A percentile compares a stretch with the other conserved stretches of the same genome.
phyloP scores from a whole-genome alignment of 2,797 vertebrate genomes.

The Heterohyrax brucei region DNA sequence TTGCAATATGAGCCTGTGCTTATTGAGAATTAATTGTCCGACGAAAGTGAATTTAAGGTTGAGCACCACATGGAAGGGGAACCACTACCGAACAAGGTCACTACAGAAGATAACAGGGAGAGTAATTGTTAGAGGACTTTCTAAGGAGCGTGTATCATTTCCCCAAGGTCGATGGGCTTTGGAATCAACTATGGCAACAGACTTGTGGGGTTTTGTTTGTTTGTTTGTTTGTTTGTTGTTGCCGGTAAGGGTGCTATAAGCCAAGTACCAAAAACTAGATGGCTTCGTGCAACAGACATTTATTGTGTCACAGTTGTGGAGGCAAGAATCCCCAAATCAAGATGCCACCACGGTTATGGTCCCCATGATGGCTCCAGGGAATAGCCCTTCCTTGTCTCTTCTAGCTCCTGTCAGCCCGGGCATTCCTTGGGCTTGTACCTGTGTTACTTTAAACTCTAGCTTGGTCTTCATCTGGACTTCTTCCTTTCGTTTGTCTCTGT shows the following conservation, averaged over 20 bases:
- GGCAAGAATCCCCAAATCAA: neutral
- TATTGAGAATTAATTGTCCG: constrained; percentile 88
- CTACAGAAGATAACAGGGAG: neutral
- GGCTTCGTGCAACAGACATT: neutral
- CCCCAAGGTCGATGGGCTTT: neutral
- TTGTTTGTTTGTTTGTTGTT: too few relatives aligned
- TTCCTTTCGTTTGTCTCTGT: neutral
- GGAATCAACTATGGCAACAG: too few relatives aligned
- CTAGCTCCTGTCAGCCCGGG: neutral
- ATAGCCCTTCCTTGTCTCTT: neutral
- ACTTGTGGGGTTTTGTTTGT: too few relatives aligned
- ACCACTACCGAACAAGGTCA: neutral
- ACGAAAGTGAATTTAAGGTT: constrained; percentile 84
- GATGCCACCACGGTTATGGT: neutral
- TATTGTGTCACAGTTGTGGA: neutral
- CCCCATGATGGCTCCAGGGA: neutral
- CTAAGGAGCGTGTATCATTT: neutral
- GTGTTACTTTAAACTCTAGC: neutral
- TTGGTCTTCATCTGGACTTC: neutral
- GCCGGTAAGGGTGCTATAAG: neutral
- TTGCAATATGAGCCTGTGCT: constrained; percentile 82
- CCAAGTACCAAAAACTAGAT: neutral
- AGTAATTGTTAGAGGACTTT: too few relatives aligned
- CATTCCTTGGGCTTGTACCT: neutral
- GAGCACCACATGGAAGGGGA: neutral